These are phyloP conservation scores for Heterohyrax brucei DNA, from an alignment of 2,797 vertebrate species.

Conservation along the genomic window DNA sequence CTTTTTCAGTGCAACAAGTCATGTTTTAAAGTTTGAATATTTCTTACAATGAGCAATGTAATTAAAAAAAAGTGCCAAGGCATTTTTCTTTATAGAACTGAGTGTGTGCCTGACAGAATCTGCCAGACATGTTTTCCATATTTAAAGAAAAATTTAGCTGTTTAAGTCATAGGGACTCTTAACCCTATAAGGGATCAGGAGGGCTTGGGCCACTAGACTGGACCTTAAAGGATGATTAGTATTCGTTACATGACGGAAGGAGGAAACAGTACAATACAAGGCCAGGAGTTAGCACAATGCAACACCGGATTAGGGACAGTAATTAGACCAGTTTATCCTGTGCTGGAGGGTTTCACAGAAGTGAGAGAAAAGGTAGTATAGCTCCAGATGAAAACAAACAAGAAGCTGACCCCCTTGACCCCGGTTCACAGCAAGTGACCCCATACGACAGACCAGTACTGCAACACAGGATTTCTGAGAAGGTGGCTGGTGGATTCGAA, in stretches of 20 bases:
- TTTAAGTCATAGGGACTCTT: not conserved
- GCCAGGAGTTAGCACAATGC: not conserved
- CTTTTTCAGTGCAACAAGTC: not conserved
- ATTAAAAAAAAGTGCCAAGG: not conserved
- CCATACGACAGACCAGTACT: no score
- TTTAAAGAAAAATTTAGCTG: conserved; percentile 13
- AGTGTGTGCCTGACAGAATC: not conserved
- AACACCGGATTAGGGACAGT: not conserved
- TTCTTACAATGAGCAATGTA: not conserved
- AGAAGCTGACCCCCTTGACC: no score
- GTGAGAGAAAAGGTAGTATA: not conserved
- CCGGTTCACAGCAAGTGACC: no score
- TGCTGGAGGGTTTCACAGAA: not conserved
- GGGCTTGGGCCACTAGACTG: not conserved
- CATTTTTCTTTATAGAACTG: not conserved
- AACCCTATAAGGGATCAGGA: not conserved
- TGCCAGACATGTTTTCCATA: not conserved
- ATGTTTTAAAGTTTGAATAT: not conserved
- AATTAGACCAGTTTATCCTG: not conserved
- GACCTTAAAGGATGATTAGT: not conserved
- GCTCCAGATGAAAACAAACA: not conserved
- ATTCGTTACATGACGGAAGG: no score
- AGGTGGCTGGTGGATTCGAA: no score
- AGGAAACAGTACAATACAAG: no score
- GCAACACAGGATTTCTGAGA: no score